Conservation (phyloP, 2,113 vertebrate species). For the Lota lota region DNA sequence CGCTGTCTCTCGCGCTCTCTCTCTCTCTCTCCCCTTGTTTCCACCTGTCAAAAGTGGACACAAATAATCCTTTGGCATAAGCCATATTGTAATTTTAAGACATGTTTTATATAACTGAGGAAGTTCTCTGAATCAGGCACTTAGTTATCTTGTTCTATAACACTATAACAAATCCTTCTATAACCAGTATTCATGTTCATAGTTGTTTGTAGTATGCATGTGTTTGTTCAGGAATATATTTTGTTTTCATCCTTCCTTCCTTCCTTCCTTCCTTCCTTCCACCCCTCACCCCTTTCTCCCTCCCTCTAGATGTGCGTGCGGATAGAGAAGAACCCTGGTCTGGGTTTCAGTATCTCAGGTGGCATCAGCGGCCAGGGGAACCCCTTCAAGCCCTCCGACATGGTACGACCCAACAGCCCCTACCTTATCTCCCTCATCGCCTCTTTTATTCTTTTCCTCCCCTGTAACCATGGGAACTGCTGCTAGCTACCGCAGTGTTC, state of each 20-base stretch:
- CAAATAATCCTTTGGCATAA: no score
- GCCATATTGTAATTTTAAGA: no score
- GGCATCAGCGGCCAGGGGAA: constrained; percentile 99
- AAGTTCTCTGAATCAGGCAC: no score
- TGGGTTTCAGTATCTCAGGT: constrained; percentile 98
- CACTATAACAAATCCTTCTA: no score
- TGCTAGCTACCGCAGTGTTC: constrained; percentile 44
- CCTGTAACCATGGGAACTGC: constrained; percentile 57
- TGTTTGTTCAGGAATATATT: constrained; percentile 8
- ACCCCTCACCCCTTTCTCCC: not conserved
- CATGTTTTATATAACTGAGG: no score
- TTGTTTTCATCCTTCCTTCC: constrained; percentile 41
- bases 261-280: constrained; percentile 1
- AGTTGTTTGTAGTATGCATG: no score
- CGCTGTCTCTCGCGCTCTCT: no score
- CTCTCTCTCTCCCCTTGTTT: no score
- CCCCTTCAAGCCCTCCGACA: constrained; percentile 98
- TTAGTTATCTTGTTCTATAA: no score
- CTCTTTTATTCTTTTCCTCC: no score
- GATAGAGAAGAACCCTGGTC: constrained; percentile 99
- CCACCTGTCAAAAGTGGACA: no score
- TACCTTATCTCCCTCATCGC: constrained; percentile 28
- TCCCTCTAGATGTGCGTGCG: constrained; percentile 88
- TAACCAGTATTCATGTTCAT: no score
- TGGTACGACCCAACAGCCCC: constrained; percentile 80